Base-by-base conservation (phyloP, 2,797 vertebrate species). In the Crax fasciolata region DNA sequence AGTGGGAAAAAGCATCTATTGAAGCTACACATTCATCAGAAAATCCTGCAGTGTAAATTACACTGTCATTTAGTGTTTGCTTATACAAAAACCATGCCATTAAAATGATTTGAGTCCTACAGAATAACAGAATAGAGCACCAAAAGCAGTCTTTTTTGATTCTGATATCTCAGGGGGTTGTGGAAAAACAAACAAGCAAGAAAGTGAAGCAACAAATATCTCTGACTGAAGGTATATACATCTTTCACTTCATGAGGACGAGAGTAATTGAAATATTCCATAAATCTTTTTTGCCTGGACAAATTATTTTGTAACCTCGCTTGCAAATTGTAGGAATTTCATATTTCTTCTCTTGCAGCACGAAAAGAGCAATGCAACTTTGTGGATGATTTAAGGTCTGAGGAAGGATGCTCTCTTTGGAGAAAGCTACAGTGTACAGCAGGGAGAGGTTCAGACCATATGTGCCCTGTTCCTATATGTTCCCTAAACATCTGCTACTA, bases 21-120 rank as follows among this genome's bases (percentile, higher is more conserved):
- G 70, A 83, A 90, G 18, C 46, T 58, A 77, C 35, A 80, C 20
- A 67, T 94, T 88, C 82, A 78, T 85, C 78, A 95, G 87, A 68
- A 87, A 68, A 95, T 32, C 46, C 62, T 87, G 35, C 73, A 83
- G 78, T 84, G 66, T 87, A 93, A 94, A 87, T 96, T 91, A 87
- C 30, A 75, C 70, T 89, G 91, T 80, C 46, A 84, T 89, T 93
- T 87, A 87, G 39, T n/a, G 65, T 77, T 77, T 89, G 39, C 68
- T 87, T 85, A 41, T n/a, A 89, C 43, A 91, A 94, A 91, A 63
- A 2, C 21, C 30, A 11, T 78, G 67, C 57, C 77, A 70, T 73
- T 79, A 84, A 67, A 93, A 75, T 25, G 41, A 79, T 65, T 66
- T 28, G 66, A 74, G 28, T 78, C 20, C 63, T 71, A 63, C 9